Conservation (phyloP, 2,888 invertebrate species). For the Aplocera efformata region DNA sequence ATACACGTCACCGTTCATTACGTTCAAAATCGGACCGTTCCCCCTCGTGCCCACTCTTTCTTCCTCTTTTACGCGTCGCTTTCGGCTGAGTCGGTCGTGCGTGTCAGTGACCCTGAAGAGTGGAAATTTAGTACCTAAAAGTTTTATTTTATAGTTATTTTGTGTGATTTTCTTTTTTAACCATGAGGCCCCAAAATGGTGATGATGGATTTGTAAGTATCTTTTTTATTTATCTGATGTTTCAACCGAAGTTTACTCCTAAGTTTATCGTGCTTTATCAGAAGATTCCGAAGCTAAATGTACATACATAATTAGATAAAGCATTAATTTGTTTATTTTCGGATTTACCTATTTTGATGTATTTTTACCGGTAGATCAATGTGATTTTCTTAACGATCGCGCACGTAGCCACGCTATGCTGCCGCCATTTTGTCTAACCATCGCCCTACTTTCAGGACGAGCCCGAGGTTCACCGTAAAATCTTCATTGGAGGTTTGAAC, state of each 20-base stretch:
- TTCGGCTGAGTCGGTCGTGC: slow-evolving; percentile 43
- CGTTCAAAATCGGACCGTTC: too few species aligned
- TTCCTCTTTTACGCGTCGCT: slow-evolving; percentile 69
- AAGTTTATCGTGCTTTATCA: not conserved
- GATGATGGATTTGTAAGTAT: slow-evolving; percentile 73
- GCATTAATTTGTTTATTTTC: not conserved
- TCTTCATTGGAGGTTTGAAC: slow-evolving; percentile 97
- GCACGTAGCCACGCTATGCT: slow-evolving; percentile 33
- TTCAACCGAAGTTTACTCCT: not conserved
- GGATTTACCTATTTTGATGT: not conserved
- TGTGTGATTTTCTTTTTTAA: slow-evolving; percentile 21
- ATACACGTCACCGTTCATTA: not conserved
- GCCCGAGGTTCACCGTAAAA: slow-evolving; percentile 92
- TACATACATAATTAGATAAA: too few species aligned
- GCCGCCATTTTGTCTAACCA: slow-evolving; percentile 72
- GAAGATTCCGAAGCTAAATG: too few species aligned
- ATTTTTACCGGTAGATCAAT: not conserved
- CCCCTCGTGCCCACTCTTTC: slow-evolving; percentile 27
- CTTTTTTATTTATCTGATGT: slow-evolving; percentile 1
- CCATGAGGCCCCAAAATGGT: slow-evolving; percentile 73
- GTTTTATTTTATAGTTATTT: not conserved
- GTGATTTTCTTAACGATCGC: too few species aligned
- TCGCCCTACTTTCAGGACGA: slow-evolving; percentile 80
- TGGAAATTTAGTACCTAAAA: slow-evolving; percentile 25
- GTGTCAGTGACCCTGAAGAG: slow-evolving; percentile 11